These are phyloP conservation scores for Luscinia luscinia DNA, from an alignment of 2,797 vertebrate genomes.

Conservation along the genomic window DNA sequence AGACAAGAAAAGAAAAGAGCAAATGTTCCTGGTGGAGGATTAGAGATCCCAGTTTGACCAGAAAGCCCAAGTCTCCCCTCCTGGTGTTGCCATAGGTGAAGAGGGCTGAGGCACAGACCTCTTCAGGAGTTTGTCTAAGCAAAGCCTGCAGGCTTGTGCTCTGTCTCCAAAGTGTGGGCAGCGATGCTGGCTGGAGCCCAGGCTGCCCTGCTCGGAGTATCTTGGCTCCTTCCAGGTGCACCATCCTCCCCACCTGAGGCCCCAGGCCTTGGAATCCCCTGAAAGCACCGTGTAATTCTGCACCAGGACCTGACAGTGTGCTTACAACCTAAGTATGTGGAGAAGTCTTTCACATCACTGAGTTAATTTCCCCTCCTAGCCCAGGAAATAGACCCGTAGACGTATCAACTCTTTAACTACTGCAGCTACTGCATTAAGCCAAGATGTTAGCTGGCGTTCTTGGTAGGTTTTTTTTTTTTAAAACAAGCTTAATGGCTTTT, in stretches of 20 bases:
- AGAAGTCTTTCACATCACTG: neutral
- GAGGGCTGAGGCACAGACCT: neutral
- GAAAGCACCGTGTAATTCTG: neutral
- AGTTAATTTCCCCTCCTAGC: neutral
- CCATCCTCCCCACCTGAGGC: neutral
- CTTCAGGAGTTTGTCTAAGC: neutral
- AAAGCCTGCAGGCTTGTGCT: neutral
- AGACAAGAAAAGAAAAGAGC: neutral
- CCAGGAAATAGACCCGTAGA: neutral
- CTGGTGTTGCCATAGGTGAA: neutral
- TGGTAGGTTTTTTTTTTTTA: neutral
- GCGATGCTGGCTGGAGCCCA: fast-evolving
- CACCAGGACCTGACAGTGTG: neutral
- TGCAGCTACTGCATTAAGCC: conserved; percentile 16
- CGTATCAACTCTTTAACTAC: conserved; percentile 13
- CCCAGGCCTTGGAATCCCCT: neutral
- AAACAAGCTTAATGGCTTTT: conserved; percentile 26
- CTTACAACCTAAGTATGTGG: neutral
- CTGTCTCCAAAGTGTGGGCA: fast-evolving
- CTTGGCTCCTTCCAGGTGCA: neutral
- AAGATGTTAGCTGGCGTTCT: neutral
- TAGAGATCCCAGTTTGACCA: neutral
- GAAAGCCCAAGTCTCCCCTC: neutral
- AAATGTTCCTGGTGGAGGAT: neutral
- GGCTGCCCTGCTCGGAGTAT: neutral